Evolutionary conservation across 2,888 invertebrate species (phyloP).

Genomic region (Mesoligia furuncula): DNA sequence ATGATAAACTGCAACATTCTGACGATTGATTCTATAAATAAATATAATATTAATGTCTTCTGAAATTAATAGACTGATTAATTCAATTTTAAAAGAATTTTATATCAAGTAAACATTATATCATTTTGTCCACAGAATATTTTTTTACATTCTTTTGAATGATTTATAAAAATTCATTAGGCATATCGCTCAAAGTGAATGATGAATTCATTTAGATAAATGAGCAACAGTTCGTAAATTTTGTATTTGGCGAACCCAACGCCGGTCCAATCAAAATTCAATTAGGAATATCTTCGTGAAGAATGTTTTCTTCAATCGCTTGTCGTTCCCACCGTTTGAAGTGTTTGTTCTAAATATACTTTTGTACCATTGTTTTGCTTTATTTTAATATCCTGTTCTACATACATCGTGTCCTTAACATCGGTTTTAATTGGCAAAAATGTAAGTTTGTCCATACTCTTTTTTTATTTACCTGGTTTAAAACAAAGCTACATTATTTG

Average conservation of each 20-base stretch:
- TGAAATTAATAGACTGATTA: slow-evolving; percentile 32
- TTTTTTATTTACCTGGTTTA: not conserved
- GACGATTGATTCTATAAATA: not conserved
- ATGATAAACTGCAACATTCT: slow-evolving; percentile 12
- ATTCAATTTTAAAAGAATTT: slow-evolving; percentile 26
- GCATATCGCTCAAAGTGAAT: slow-evolving; percentile 71
- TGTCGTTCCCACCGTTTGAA: slow-evolving; percentile 13
- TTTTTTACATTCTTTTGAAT: slow-evolving; percentile 39
- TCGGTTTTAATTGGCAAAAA: not conserved
- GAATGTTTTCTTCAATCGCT: slow-evolving; percentile 52
- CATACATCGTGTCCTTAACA: not conserved
- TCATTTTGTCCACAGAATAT: slow-evolving; percentile 32
- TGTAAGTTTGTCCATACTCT: not conserved
- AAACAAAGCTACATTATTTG: not conserved
- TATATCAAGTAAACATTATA: slow-evolving; percentile 38
- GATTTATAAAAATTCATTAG: slow-evolving; percentile 72
- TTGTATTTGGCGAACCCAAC: slow-evolving; percentile 53
- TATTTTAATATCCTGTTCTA: not conserved
- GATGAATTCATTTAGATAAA: slow-evolving; percentile 72
- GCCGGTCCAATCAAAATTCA: slow-evolving; percentile 62
- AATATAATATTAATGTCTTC: not conserved
- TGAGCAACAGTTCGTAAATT: slow-evolving; percentile 72
- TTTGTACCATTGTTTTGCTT: slow-evolving; percentile 12
- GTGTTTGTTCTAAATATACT: slow-evolving; percentile 32
- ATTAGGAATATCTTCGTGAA: slow-evolving; percentile 64